A percentile compares a stretch with the other conserved stretches of the same genome.
Evolutionary conservation across 2,113 vertebrate species (phyloP).

Genomic region (Saguinus midas): DNA sequence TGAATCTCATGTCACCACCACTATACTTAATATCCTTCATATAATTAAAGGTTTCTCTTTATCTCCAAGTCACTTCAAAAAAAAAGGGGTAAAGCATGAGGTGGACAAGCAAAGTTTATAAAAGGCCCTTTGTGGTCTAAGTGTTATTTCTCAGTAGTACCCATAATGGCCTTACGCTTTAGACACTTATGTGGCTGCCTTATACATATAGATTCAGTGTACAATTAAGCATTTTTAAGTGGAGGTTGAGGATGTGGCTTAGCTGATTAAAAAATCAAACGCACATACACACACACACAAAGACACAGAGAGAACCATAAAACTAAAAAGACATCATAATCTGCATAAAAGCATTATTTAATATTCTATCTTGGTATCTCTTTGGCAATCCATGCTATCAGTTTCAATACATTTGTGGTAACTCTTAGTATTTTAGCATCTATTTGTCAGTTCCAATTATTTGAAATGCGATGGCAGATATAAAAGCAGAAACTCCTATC

Average conservation of each 20-base stretch:
- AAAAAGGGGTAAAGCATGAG: not conserved
- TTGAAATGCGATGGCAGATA: not conserved
- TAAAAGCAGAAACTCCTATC: not conserved
- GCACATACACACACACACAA: not conserved
- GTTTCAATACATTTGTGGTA: not conserved
- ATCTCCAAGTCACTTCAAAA: not conserved
- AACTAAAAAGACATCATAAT: slow-evolving; percentile 11
- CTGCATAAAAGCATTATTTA: not conserved
- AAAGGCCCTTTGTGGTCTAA: not conserved
- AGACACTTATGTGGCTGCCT: not conserved
- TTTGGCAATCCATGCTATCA: not conserved
- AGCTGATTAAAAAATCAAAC: not conserved
- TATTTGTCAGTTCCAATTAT: slow-evolving; percentile 4
- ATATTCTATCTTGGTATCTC: not conserved
- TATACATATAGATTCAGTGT: not conserved
- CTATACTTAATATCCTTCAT: not conserved
- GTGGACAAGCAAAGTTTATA: not conserved
- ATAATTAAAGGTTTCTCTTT: not conserved
- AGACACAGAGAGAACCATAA: not conserved
- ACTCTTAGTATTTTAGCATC: not conserved
- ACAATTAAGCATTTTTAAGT: not conserved
- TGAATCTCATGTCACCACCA: not conserved
- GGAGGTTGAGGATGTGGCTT: not conserved
- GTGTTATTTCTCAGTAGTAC: slow-evolving; percentile 1
- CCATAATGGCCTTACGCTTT: not conserved